Percentiles rank a stretch among this genome's conserved stretches.
Evolutionary conservation across 2,797 vertebrate species (phyloP).

Genomic region (Acipenser oxyrinchus): DNA sequence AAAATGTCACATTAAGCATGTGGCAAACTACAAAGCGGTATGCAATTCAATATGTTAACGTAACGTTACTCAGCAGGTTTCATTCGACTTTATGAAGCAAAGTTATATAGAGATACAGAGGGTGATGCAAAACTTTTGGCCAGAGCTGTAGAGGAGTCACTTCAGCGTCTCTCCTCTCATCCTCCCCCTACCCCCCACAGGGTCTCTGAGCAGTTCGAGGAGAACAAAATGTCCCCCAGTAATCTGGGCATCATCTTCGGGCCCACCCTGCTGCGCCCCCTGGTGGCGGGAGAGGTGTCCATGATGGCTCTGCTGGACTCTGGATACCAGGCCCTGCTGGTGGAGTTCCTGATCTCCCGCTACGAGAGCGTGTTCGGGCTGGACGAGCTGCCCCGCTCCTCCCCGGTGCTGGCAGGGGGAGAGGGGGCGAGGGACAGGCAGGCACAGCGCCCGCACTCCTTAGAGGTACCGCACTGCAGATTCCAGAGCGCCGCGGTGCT

Average conservation of each 20-base stretch:
- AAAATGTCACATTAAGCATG: too few relatives aligned
- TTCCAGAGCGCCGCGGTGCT: too few relatives aligned
- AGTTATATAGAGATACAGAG: too few relatives aligned
- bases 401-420: constrained; percentile 46
- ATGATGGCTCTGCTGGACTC: constrained; percentile 75
- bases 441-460: constrained; percentile 49
- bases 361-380: constrained; percentile 65
- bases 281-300: constrained; percentile 52
- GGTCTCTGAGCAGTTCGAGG: constrained; percentile 70
- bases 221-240: constrained; percentile 87
- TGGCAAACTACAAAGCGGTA: too few relatives aligned
- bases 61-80: too few relatives aligned
- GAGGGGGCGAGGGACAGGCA: constrained; percentile 16
- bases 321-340: constrained; percentile 72
- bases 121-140: too few relatives aligned
- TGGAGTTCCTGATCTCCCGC: constrained; percentile 82
- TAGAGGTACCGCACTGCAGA: constrained; percentile 44
- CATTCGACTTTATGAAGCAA: too few relatives aligned
- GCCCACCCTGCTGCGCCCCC: constrained; percentile 77
- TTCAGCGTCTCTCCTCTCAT: background rate
- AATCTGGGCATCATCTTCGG: constrained; percentile 93
- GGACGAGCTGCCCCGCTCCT: constrained; percentile 24
- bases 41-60: too few relatives aligned
- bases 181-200: constrained; percentile 45
- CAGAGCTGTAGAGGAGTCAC: too few relatives aligned